Conservation (phyloP, 92 coral and sea anemone species). For the Heliopora coerulea region DNA sequence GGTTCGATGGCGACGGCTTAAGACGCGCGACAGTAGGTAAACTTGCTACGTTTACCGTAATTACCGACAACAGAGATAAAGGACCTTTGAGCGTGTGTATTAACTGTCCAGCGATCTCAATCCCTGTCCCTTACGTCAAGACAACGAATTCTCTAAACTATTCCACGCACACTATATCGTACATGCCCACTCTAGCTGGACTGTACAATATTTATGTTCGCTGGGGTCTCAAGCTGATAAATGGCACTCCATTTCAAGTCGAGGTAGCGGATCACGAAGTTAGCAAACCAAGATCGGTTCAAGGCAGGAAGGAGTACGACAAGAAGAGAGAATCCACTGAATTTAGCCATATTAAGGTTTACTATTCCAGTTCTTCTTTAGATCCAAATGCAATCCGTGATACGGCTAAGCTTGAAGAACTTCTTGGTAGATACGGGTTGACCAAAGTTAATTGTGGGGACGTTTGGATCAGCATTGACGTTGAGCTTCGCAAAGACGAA, state of each 20-base stretch:
- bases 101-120: constrained; percentile 99
- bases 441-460: constrained; percentile 56
- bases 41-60: constrained; percentile 77
- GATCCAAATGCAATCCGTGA: constrained; percentile 75
- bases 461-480: constrained; percentile 83
- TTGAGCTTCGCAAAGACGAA: constrained; percentile 68
- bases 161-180: constrained; percentile 78
- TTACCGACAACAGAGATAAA: constrained; percentile 84
- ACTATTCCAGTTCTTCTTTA: constrained; percentile 79
- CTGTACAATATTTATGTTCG: constrained; percentile 86
- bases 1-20: constrained; percentile 88
- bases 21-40: constrained; percentile 87
- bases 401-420: constrained; percentile 65
- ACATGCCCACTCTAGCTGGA: constrained; percentile 97
- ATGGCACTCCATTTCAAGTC: constrained; percentile 85
- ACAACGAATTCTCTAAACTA: constrained; percentile 66
- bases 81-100: constrained; percentile 99
- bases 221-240: constrained; percentile 85
- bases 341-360: constrained; percentile 65
- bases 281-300: not conserved
- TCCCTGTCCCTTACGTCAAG: constrained; percentile 96
- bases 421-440: constrained; percentile 70
- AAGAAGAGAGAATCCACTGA: constrained; percentile 56
- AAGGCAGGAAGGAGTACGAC: constrained; percentile 44
- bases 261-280: constrained; percentile 61